These are phyloP conservation scores for Strix uralensis DNA, from an alignment of 2,113 vertebrate genomes.

Conservation along the genomic window DNA sequence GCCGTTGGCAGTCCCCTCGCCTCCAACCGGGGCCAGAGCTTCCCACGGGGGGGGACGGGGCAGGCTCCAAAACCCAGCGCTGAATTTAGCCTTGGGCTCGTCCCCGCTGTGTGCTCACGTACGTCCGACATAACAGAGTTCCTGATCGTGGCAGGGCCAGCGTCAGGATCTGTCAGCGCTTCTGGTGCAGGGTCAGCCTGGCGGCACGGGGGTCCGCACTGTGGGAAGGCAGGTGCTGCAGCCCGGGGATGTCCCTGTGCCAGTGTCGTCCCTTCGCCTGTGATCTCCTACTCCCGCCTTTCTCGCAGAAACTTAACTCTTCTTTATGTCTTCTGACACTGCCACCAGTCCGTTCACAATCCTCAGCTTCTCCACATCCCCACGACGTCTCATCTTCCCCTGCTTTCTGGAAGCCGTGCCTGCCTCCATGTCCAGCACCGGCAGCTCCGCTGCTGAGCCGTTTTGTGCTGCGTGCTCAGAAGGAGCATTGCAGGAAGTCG, in stretches of 20 bases:
- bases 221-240: background rate
- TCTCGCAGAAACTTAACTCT: background rate
- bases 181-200: background rate
- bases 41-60: accelerated
- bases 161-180: accelerated
- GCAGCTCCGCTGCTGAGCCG: background rate
- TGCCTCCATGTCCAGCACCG: background rate
- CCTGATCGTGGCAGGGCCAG: background rate
- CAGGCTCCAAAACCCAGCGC: accelerated
- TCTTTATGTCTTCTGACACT: background rate
- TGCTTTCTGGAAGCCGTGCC: background rate
- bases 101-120: background rate
- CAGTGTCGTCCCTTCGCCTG: accelerated
- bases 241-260: accelerated
- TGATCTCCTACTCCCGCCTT: background rate
- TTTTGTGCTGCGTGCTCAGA: background rate
- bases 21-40: background rate
- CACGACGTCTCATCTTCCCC: background rate
- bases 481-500: background rate
- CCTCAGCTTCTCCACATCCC: background rate
- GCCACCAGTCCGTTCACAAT: background rate
- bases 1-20: background rate
- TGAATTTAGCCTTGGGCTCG: background rate
- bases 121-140: accelerated
- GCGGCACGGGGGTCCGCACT: accelerated